Conservation (phyloP, 2,888 invertebrate species). For the Leptinotarsa haldemani region DNA sequence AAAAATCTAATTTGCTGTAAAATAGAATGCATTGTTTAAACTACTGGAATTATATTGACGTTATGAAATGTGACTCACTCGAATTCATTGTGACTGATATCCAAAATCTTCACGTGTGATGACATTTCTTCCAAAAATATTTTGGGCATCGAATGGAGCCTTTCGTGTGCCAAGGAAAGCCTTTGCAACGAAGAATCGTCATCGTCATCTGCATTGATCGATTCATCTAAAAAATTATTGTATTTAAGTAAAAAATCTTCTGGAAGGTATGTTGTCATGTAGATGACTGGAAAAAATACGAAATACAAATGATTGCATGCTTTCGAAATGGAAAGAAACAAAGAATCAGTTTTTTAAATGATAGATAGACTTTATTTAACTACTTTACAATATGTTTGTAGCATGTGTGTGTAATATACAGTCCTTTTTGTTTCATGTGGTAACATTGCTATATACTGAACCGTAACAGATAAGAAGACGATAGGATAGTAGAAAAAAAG, state of each 20-base stretch:
- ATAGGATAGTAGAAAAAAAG: no score
- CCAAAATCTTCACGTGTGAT: conserved; percentile 73
- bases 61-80: conserved; percentile 67
- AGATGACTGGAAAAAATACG: no score
- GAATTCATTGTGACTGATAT: conserved; percentile 79
- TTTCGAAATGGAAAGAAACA: no score
- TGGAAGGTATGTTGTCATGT: no score
- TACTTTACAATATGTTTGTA: no score
- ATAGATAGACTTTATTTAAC: no score
- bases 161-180: conserved; percentile 78
- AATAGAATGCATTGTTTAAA: conserved; percentile 32
- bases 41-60: not conserved
- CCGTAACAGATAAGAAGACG: no score
- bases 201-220: conserved; percentile 35
- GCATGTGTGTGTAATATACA: no score
- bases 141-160: conserved; percentile 73
- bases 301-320: no score
- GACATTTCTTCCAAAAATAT: conserved; percentile 74
- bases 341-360: no score
- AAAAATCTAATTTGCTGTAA: conserved; percentile 78
- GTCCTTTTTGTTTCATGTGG: no score
- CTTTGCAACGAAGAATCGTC: conserved; percentile 69
- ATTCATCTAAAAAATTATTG: conserved; percentile 1
- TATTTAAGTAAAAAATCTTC: not conserved
- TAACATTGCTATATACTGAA: no score